Base-by-base conservation (phyloP, 2,888 invertebrate species). In the Megamerina dolium region DNA sequence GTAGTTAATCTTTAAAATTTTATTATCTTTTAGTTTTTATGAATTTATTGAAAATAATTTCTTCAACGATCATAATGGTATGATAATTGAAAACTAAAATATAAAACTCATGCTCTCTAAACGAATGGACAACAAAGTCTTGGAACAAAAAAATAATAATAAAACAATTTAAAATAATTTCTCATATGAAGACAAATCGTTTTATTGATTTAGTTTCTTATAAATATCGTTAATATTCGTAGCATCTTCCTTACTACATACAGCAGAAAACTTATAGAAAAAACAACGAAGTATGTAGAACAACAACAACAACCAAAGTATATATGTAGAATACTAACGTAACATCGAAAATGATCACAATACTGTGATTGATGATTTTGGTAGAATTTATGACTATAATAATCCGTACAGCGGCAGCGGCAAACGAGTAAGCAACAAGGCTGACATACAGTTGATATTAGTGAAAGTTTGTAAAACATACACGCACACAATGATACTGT, bases 301-400 rank as follows among this genome's bases (percentile, higher is more conserved):
- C n/a, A n/a, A n/a, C n/a, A n/a, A n/a, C n/a, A n/a, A n/a, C n/a
- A n/a, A n/a, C n/a, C n/a, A n/a, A n/a, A n/a, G n/a, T n/a, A n/a
- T n/a, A n/a, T n/a, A n/a, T n/a, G n/a, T n/a, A n/a, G n/a, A n/a
- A n/a, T n/a, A n/a, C n/a, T n/a, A n/a, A n/a, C n/a, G n/a, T 23
- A 8, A 23, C 23, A 23, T 23, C 6, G 10, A 23, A 23, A 23
- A 8, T 8, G 23, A 10, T 8, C 10, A 6, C 6, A 23, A 41
- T 26, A 16, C 34, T 32, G 26, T 43, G 43, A 43, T 43, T 43
- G 43, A 43, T 43, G 43, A 43, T 38, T 38, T 34, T 17, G 36
- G 33, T 20, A 38, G 38, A 43, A 43, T 43, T 43, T 43, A 43
- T 43, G 43, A 43, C 38, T 43, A 43, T 32, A 38, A 43, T 35